These are phyloP conservation scores for Platyrinchus mystaceus DNA, from an alignment of 2,797 vertebrate species.

Conservation along the genomic window DNA sequence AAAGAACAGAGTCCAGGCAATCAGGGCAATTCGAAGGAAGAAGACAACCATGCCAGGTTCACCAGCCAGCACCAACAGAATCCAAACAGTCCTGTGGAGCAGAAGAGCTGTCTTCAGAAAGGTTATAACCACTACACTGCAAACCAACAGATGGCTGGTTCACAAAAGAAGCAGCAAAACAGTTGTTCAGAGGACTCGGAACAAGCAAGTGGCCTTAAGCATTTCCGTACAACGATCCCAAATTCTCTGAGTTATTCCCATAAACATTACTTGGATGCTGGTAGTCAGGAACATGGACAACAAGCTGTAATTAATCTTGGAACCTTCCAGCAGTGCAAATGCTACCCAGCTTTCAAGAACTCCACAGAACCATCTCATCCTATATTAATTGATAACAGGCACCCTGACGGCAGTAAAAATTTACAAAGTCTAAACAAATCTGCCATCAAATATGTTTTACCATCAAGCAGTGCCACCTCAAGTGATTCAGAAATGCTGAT, in stretches of 20 bases:
- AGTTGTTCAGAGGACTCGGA: neutral
- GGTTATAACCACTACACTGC: neutral
- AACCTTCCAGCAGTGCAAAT: neutral
- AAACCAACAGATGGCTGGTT: constrained; percentile 12
- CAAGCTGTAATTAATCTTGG: constrained; percentile 6
- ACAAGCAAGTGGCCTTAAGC: neutral
- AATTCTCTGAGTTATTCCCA: neutral
- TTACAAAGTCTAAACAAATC: constrained; percentile 1
- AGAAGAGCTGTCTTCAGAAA: constrained; percentile 26
- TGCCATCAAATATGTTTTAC: neutral
- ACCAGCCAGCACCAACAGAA: neutral
- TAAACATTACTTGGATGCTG: neutral
- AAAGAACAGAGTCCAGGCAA: neutral
- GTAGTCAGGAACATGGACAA: neutral
- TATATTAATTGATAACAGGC: neutral
- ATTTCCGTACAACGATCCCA: neutral
- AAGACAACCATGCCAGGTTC: neutral
- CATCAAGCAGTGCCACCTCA: fast-evolving
- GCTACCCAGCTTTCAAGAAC: neutral
- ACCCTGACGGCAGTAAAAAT: neutral
- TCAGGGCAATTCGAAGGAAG: neutral
- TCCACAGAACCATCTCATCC: neutral
- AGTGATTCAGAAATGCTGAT: neutral
- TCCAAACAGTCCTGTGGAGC: neutral
- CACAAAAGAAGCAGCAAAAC: neutral